Conservation (phyloP, 2,797 vertebrate genomes). For the Triplophysa yarkandensis region DNA sequence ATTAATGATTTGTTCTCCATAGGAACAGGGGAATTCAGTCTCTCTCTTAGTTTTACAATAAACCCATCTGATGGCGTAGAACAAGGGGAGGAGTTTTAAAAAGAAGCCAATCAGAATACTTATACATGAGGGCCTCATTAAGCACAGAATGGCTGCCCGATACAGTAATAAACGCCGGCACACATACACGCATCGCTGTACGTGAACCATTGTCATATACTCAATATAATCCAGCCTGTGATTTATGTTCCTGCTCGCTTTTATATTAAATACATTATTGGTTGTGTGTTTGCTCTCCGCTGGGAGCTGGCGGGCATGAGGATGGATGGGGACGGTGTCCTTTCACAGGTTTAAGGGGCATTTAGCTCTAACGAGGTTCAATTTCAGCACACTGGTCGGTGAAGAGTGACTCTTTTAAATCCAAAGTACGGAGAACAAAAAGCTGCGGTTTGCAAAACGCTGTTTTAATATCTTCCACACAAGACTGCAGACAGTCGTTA, state of each 20-base stretch:
- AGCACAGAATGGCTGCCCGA: slow-evolving; percentile 33
- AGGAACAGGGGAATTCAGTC: neutral
- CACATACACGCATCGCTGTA: slow-evolving; percentile 29
- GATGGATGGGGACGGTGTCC: slow-evolving; percentile 32
- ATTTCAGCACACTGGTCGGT: slow-evolving; percentile 15
- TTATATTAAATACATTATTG: slow-evolving; percentile 56
- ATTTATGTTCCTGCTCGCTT: slow-evolving; percentile 50
- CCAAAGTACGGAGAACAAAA: slow-evolving; percentile 30
- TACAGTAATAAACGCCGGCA: slow-evolving; percentile 34
- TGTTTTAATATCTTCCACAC: slow-evolving; percentile 28
- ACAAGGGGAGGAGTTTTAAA: neutral
- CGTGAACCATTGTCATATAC: slow-evolving; percentile 58
- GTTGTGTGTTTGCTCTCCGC: slow-evolving; percentile 48
- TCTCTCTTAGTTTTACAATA: neutral
- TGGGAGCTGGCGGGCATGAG: slow-evolving; percentile 39
- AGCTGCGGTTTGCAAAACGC: slow-evolving; percentile 31
- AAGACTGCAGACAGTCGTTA: slow-evolving; percentile 14
- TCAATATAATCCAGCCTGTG: slow-evolving; percentile 62
- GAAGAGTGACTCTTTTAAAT: neutral
- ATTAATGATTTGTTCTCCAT: neutral
- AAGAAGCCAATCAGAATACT: slow-evolving; percentile 17
- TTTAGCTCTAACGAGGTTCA: slow-evolving; percentile 51
- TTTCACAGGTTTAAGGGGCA: slow-evolving; percentile 47
- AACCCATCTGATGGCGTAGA: neutral
- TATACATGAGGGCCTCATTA: slow-evolving; percentile 32